Base-by-base conservation (phyloP, 35 echinoderm and acorn worm species). In the Patiria miniata region DNA sequence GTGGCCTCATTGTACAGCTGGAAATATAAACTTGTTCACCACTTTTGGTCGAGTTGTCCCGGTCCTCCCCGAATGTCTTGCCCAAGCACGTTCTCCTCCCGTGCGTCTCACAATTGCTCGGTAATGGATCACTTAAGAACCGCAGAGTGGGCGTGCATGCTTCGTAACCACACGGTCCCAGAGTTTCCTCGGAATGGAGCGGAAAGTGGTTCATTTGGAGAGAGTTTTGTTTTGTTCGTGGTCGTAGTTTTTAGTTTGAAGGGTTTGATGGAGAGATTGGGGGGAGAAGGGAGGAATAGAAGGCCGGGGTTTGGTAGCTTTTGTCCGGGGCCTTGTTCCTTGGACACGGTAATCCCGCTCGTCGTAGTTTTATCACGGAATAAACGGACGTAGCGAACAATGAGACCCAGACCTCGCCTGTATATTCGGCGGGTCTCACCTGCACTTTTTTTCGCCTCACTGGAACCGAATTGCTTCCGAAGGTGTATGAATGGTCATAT, bases 101-200 rank as follows among this genome's bases (percentile, higher is more conserved):
- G 14, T 34, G 14, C 14, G 21, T 22, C 26, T 5, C 21, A 73
- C 17, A 22, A 68, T 22, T 33, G 17, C 65, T 30, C 65, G 14
- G 21, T 10, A 73, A 73, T 73, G 65, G 23, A 10, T 73, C 65
- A 73, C 65, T 73, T 73, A 18, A 73, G 65, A 26, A 73, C 29
- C 26, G 65, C 65, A 73, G 34, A 73, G 65, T 73, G 65, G 65
- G 42, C 42, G 42, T 47, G 42, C 42, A 47, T 12, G 4, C 42
- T 6, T 4, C 42, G 42, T 47, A 47, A 47, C 42, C 42, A 47
- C 42, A 12, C 42, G 42, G 12, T 12, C 42, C n/a, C n/a, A n/a
- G 12, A 47, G 42, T 47, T 47, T n/a, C n/a, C n/a, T n/a, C n/a
- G 42, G 42, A 12, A 47, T 47, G 4, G 42, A 47, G 42, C 12